Percentiles rank a stretch among this genome's conserved stretches.
Conservation (phyloP, 1,140 invertebrate species). For the Agrilus planipennis region DNA sequence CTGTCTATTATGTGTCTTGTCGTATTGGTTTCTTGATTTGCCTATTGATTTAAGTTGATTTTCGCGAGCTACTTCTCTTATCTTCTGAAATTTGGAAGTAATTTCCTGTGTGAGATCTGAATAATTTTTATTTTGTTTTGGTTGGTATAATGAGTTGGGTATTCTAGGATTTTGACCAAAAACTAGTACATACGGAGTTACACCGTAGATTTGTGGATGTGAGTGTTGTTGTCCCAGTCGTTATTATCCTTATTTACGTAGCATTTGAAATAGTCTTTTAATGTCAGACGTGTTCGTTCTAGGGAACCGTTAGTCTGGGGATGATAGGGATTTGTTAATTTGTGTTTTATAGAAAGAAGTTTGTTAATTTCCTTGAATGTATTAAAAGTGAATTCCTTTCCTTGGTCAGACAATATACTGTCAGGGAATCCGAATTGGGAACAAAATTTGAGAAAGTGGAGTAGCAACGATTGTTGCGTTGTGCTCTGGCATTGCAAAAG, state of each 20-base stretch:
- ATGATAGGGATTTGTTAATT: constrained; percentile 13
- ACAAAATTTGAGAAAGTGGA: constrained; percentile 24
- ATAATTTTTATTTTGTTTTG: constrained; percentile 18
- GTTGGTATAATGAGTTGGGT: constrained; percentile 21
- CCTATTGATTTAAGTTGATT: constrained; percentile 11
- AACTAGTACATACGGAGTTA: constrained; percentile 24
- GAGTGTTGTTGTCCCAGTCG: constrained; percentile 32
- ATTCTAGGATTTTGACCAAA: constrained; percentile 25
- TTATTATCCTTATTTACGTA: constrained; percentile 28
- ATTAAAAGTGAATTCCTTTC: constrained; percentile 22
- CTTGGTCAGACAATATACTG: constrained; percentile 21
- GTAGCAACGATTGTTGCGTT: constrained; percentile 23
- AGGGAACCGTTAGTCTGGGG: constrained; percentile 14
- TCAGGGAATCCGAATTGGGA: constrained; percentile 27
- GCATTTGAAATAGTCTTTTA: constrained; percentile 33
- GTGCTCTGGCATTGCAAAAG: constrained; percentile 20
- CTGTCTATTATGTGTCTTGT: constrained; percentile 28
- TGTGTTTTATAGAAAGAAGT: constrained; percentile 22
- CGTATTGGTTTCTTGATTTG: constrained; percentile 12
- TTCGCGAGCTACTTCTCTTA: constrained; percentile 9
- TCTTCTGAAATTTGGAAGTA: constrained; percentile 20
- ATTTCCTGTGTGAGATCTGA: constrained; percentile 25
- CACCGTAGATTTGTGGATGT: constrained; percentile 25
- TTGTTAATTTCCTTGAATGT: constrained; percentile 24
- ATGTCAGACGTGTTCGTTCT: constrained; percentile 29